A percentile compares a stretch with the other conserved stretches of the same genome.
Evolutionary conservation across 2,888 invertebrate genomes (phyloP).

Genomic region (Melanostoma mellinum): DNA sequence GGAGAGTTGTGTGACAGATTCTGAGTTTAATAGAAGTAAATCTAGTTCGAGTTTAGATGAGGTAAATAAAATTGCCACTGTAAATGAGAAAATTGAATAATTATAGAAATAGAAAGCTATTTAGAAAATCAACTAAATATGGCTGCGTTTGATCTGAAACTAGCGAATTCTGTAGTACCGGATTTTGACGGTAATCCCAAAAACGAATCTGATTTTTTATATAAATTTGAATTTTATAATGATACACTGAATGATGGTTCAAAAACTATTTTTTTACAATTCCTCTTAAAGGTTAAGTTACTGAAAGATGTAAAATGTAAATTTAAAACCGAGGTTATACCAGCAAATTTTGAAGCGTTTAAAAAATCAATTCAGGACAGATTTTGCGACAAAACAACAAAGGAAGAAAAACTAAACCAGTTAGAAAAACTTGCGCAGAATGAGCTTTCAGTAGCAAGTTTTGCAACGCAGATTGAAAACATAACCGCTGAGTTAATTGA

Average conservation of each 20-base stretch:
- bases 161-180: conserved; percentile 9
- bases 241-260: conserved; percentile 3
- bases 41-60: too few species aligned
- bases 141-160: conserved; percentile 12
- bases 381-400: conserved; percentile 25
- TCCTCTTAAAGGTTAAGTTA: conserved; percentile 7
- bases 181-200: conserved; percentile 17
- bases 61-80: too few species aligned
- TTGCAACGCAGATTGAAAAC: conserved; percentile 23
- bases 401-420: conserved; percentile 23
- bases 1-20: background rate
- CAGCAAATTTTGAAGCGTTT: conserved; percentile 20
- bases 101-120: background rate
- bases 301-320: conserved; percentile 8
- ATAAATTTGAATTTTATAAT: conserved; percentile 14
- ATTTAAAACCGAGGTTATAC: conserved; percentile 2
- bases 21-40: background rate
- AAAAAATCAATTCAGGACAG: conserved; percentile 22
- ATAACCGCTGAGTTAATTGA: conserved; percentile 29
- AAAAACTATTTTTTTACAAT: conserved; percentile 1
- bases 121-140: conserved; percentile 7
- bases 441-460: conserved; percentile 9
- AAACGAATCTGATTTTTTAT: background rate
- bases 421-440: conserved; percentile 9
- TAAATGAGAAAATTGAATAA: background rate